Evolutionary conservation across 1,140 invertebrate species (phyloP).

Genomic region (Spodoptera frugiperda): DNA sequence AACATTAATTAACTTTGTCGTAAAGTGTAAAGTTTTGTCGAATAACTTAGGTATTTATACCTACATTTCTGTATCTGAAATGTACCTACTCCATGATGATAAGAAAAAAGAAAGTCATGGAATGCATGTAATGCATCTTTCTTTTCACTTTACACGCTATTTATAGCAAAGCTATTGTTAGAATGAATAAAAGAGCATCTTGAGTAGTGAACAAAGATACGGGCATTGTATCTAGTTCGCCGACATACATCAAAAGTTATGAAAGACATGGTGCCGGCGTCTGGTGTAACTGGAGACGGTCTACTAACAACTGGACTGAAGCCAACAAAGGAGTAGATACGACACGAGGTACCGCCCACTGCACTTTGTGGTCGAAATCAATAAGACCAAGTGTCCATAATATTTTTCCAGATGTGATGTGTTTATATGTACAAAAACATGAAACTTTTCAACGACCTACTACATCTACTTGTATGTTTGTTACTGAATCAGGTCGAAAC

Average conservation of each 20-base stretch:
- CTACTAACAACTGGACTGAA: slow-evolving; percentile 47
- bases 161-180: not conserved
- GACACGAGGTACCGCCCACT: slow-evolving; percentile 34
- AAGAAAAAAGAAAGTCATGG: no score
- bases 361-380: slow-evolving; percentile 18
- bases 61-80: no score
- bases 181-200: slow-evolving; percentile 15
- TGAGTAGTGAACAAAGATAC: slow-evolving; percentile 30
- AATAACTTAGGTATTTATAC: no score
- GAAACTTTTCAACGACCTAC: no score
- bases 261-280: slow-evolving; percentile 38
- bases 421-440: no score
- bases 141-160: not conserved
- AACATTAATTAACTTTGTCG: no score
- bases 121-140: no score
- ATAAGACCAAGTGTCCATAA: not conserved
- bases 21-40: no score
- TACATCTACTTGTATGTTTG: no score
- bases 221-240: slow-evolving; percentile 26
- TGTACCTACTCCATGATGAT: no score
- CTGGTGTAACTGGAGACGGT: slow-evolving; percentile 40
- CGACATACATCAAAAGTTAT: slow-evolving; percentile 41
- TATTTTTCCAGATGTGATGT: not conserved
- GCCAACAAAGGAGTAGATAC: slow-evolving; percentile 49
- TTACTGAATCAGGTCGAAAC: no score